Conservation (phyloP, 2,888 invertebrate genomes). For the Aspidiotus rigidus region DNA sequence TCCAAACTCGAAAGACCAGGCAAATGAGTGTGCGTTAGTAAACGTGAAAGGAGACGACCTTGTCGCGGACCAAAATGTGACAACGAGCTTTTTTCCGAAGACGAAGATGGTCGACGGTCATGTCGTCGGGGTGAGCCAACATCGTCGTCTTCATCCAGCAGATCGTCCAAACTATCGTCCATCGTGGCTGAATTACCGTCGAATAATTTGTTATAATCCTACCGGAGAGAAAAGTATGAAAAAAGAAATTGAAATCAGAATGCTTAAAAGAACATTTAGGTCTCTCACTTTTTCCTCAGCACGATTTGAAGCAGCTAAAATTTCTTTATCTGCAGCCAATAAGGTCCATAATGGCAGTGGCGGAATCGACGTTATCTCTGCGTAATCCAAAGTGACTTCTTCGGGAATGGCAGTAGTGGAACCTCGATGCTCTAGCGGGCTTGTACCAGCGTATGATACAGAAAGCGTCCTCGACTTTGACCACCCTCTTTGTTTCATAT, state of each 20-base stretch:
- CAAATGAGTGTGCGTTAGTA: constrained; percentile 87
- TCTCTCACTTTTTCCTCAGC: constrained; percentile 42
- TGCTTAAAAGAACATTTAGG: not conserved
- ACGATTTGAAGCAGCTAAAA: constrained; percentile 39
- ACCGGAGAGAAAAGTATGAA: constrained; percentile 37
- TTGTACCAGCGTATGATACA: constrained; percentile 64
- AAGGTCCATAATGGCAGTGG: constrained; percentile 94
- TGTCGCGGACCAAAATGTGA: constrained; percentile 75
- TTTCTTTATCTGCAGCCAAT: constrained; percentile 85
- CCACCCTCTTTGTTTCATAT: constrained; percentile 64
- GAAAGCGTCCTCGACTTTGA: constrained; percentile 81
- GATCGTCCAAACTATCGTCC: constrained; percentile 73
- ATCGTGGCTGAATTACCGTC: constrained; percentile 61
- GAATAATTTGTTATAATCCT: constrained; percentile 87
- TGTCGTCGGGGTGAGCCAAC: constrained; percentile 51
- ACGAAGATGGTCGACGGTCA: constrained; percentile 58
- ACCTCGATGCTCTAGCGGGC: constrained; percentile 67
- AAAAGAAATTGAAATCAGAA: constrained; percentile 18
- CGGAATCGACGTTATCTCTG: constrained; percentile 95
- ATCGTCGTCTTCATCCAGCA: constrained; percentile 62
- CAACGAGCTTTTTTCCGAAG: constrained; percentile 60
- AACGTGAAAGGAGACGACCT: constrained; percentile 71
- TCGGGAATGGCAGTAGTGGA: constrained; percentile 70
- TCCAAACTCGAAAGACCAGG: constrained; percentile 93
- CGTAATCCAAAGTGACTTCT: constrained; percentile 81